Evolutionary conservation across 2,113 vertebrate species (phyloP).

Genomic region (Boulengeromyrus knoepffleri): DNA sequence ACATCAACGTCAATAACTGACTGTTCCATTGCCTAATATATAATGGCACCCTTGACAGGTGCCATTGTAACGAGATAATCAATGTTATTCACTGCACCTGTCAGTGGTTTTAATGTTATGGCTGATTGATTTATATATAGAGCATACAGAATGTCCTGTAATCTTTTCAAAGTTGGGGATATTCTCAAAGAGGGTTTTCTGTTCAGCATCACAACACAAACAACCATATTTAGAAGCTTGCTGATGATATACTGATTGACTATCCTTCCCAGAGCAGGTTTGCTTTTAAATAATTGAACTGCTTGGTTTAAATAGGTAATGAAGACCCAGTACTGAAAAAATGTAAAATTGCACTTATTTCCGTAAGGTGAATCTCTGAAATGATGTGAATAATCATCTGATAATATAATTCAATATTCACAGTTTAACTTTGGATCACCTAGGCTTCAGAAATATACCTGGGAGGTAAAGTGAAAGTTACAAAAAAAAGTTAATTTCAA

Average conservation of each 20-base stretch:
- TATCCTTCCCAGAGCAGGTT: neutral
- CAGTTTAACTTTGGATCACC: neutral
- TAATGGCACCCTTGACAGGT: neutral
- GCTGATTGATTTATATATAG: neutral
- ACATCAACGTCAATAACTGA: neutral
- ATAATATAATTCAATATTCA: neutral
- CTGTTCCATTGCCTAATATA: neutral
- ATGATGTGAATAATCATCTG: neutral
- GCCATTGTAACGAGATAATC: neutral
- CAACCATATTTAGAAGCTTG: neutral
- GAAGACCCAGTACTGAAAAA: neutral
- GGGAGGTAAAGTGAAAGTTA: neutral
- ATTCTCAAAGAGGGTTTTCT: neutral
- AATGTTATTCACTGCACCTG: neutral
- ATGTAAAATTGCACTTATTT: neutral
- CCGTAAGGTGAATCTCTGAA: neutral
- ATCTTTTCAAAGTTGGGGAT: neutral
- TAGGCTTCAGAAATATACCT: neutral
- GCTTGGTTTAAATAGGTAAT: slow-evolving; percentile 7
- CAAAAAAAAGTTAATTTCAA: neutral
- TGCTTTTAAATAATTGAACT: slow-evolving; percentile 1
- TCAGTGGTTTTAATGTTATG: neutral
- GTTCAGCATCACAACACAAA: neutral
- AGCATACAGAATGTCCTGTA: neutral
- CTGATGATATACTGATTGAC: neutral